phyloP scores from a whole-genome alignment of 2,113 vertebrate genomes.

The Melanerpes aurifrons region DNA sequence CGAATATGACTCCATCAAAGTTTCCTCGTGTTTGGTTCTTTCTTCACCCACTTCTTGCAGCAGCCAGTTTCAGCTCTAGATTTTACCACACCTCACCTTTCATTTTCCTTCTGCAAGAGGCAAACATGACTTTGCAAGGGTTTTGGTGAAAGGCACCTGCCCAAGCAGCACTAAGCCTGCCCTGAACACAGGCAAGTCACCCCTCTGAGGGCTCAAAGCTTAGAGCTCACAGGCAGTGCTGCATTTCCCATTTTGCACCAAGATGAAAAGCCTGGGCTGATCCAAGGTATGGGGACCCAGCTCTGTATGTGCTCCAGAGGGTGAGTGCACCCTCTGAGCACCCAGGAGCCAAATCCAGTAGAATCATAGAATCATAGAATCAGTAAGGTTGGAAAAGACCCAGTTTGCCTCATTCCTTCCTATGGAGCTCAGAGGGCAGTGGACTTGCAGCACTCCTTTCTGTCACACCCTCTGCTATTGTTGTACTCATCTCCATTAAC shows the following conservation, averaged over 20 bases:
- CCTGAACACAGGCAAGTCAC: not conserved
- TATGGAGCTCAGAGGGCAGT: not conserved
- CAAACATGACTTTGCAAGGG: not conserved
- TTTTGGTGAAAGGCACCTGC: not conserved
- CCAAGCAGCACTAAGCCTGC: not conserved
- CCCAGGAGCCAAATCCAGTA: not conserved
- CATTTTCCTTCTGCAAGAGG: not conserved
- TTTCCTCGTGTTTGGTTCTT: not conserved
- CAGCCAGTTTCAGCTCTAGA: not conserved
- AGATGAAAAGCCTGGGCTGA: not conserved
- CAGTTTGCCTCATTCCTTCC: not conserved
- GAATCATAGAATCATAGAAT: not conserved
- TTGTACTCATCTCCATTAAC: not conserved
- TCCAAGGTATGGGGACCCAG: not conserved
- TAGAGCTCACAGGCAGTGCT: not conserved
- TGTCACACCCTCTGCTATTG: fast-evolving
- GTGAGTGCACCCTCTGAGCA: not conserved
- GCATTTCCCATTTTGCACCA: not conserved
- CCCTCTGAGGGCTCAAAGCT: not conserved
- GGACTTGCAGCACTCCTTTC: not conserved
- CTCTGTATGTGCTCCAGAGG: fast-evolving
- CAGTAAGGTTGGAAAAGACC: too few relatives aligned
- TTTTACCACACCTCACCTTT: not conserved
- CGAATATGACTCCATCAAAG: fast-evolving
- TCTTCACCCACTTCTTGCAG: not conserved